These are phyloP conservation scores for Protodeltote pygarga DNA, from an alignment of 2,888 invertebrate genomes.

Conservation along the genomic window DNA sequence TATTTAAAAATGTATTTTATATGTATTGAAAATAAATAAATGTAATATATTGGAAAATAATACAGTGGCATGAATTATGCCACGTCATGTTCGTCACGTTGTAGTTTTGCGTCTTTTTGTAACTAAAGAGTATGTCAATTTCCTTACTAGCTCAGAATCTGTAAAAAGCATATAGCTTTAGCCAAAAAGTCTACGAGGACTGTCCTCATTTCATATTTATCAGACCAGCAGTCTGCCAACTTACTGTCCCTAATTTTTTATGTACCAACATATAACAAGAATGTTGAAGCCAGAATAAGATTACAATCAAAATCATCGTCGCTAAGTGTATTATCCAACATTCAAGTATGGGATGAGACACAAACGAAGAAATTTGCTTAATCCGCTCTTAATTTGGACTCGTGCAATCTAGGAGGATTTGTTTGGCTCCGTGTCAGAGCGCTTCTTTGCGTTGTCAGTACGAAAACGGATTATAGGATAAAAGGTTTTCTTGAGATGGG, in stretches of 20 bases:
- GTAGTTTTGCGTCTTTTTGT: too few species aligned
- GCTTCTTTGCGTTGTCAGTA: conserved; percentile 73
- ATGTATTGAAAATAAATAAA: too few species aligned
- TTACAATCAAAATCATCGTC: conserved; percentile 42
- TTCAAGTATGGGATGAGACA: conserved; percentile 52
- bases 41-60: too few species aligned
- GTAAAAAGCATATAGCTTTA: too few species aligned
- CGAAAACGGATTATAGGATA: conserved; percentile 74
- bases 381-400: conserved; percentile 75
- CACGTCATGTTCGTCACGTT: too few species aligned
- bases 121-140: too few species aligned
- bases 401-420: conserved; percentile 73
- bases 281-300: conserved; percentile 28
- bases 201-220: too few species aligned
- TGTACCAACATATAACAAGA: conserved; percentile 6
- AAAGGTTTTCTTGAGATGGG: conserved; percentile 54
- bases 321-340: conserved; percentile 50
- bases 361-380: conserved; percentile 72
- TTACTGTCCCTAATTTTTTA: not conserved
- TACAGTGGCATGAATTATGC: too few species aligned
- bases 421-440: conserved; percentile 63
- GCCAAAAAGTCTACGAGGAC: too few species aligned
- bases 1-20: too few species aligned
- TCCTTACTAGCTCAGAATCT: too few species aligned
- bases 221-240: not conserved